Evolutionary conservation across 1,140 invertebrate genomes (phyloP).

Genomic region (Drosophila lowei): DNA sequence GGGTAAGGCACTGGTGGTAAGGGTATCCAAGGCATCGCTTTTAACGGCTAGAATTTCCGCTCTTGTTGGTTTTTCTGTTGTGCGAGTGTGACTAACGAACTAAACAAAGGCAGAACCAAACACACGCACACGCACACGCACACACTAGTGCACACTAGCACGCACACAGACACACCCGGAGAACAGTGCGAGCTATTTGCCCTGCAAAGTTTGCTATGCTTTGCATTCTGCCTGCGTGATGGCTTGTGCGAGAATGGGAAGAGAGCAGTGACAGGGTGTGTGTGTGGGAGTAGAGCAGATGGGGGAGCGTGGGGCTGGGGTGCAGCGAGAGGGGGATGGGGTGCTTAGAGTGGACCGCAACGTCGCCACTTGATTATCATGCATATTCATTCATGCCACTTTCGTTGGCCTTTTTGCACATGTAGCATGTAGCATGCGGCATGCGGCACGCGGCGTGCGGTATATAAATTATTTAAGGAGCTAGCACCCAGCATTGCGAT

Average conservation of each 20-base stretch:
- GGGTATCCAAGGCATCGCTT: too few species aligned
- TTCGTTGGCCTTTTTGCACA: conserved; percentile 25
- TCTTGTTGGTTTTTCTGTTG: too few species aligned
- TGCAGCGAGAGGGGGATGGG: not conserved
- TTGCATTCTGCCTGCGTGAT: conserved; percentile 10
- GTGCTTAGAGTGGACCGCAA: conserved; percentile 3
- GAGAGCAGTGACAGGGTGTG: not conserved
- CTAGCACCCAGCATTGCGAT: not conserved
- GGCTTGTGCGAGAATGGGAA: not conserved
- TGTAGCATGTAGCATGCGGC: conserved; percentile 4
- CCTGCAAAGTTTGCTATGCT: conserved; percentile 24
- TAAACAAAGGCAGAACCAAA: conserved; percentile 19
- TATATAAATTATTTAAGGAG: conserved; percentile 23
- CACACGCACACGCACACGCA: not conserved
- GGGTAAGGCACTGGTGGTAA: too few species aligned
- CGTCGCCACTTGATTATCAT: conserved; percentile 48
- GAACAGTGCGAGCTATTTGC: not conserved
- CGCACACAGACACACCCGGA: not conserved
- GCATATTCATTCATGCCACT: conserved; percentile 47
- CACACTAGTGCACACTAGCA: too few species aligned
- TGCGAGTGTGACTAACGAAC: conserved; percentile 25
- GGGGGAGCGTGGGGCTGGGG: too few species aligned
- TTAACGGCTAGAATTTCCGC: too few species aligned
- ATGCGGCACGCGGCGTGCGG: not conserved
- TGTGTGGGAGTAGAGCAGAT: not conserved